A percentile compares a stretch with the other conserved stretches of the same genome.
Conservation (phyloP, 2,888 invertebrate species). For the Syrista parreyssii region DNA sequence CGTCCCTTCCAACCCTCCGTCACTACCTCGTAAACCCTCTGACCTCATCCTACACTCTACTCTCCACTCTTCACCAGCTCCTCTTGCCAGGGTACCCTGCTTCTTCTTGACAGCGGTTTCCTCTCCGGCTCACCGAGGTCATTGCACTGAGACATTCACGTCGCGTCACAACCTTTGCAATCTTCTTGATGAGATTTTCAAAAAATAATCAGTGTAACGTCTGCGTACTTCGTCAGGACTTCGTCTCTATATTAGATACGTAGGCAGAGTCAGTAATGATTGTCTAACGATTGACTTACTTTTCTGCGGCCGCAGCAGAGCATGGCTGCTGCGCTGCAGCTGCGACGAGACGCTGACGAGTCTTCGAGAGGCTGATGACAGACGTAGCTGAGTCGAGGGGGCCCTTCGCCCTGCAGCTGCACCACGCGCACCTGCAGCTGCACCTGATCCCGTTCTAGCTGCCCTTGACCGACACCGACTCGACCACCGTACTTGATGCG, state of each 20-base stretch:
- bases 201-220: no score
- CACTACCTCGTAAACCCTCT: no score
- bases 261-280: no score
- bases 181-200: no score
- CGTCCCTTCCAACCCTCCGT: background rate
- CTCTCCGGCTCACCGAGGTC: no score
- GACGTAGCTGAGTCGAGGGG: slow-evolving; percentile 58
- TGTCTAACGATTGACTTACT: slow-evolving; percentile 70
- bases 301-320: slow-evolving; percentile 96
- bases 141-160: no score
- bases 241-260: no score
- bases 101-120: no score
- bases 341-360: slow-evolving; percentile 66
- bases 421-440: slow-evolving; percentile 63
- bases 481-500: slow-evolving; percentile 67
- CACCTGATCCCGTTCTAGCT: slow-evolving; percentile 62
- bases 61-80: background rate
- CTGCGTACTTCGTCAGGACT: no score
- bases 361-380: slow-evolving; percentile 57
- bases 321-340: slow-evolving; percentile 86
- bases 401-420: slow-evolving; percentile 63
- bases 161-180: no score
- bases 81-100: no score
- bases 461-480: slow-evolving; percentile 65
- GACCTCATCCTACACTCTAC: background rate